Percentiles rank a stretch among this genome's conserved stretches.
Conservation (phyloP, 2,797 vertebrate species). For the Phrynocephalus guinanensis region DNA sequence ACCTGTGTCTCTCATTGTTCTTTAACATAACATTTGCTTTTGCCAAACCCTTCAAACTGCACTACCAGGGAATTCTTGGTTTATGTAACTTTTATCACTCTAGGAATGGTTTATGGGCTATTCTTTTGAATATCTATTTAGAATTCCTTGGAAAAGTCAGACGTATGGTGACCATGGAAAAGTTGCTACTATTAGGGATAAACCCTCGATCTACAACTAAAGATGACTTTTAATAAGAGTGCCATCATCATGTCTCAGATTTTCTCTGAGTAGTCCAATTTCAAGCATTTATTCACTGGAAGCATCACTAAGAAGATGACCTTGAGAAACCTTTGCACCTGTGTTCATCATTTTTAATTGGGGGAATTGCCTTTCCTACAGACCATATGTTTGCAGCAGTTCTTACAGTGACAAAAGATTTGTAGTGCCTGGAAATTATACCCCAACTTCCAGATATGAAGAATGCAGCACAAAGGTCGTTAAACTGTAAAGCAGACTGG, state of each 20-base stretch:
- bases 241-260: background rate
- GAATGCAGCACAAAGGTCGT: background rate
- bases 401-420: conserved; percentile 19
- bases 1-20: background rate
- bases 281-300: conserved; percentile 25
- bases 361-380: conserved; percentile 39
- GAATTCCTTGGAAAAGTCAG: background rate
- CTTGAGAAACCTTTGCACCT: conserved; percentile 16
- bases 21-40: conserved; percentile 30
- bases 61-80: background rate
- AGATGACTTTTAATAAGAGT: conserved; percentile 14
- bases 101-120: background rate
- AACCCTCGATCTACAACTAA: background rate
- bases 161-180: background rate
- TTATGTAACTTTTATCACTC: background rate
- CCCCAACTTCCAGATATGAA: conserved; percentile 16
- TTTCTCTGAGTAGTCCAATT: background rate
- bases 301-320: conserved; percentile 15
- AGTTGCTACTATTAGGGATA: background rate
- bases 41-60: background rate
- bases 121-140: background rate
- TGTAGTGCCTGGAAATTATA: fast-evolving
- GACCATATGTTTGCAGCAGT: conserved; percentile 19
- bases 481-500: fast-evolving
- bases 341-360: conserved; percentile 8